Conservation (phyloP, 2,113 vertebrate species). For the Cervus canadensis region DNA sequence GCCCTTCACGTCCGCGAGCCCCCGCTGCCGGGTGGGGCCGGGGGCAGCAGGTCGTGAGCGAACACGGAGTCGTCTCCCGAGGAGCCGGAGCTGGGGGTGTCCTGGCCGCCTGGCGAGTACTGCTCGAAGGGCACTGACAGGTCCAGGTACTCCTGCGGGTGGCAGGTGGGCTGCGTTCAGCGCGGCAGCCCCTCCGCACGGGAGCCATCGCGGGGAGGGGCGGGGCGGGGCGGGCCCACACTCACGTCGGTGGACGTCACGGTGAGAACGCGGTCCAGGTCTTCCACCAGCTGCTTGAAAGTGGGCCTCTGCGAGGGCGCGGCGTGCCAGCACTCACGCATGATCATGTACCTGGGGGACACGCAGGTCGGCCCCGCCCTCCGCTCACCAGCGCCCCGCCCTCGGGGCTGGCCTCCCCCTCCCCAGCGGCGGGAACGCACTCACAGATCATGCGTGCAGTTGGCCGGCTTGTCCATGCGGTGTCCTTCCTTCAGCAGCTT, state of each 20-base stretch:
- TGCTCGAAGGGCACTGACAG: slow-evolving; percentile 96
- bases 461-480: too few species aligned
- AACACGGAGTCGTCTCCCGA: slow-evolving; percentile 97
- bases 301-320: slow-evolving; percentile 95
- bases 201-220: too few species aligned
- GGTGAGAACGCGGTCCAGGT: slow-evolving; percentile 93
- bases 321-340: slow-evolving; percentile 98
- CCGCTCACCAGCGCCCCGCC: rapidly evolving
- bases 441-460: slow-evolving; percentile 63
- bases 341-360: slow-evolving; percentile 92
- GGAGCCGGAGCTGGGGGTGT: slow-evolving; percentile 96
- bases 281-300: slow-evolving; percentile 96
- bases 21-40: slow-evolving; percentile 83
- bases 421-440: background rate
- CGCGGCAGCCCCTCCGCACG: rapidly evolving
- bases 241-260: slow-evolving; percentile 94
- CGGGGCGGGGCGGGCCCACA: background rate
- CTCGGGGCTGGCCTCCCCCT: background rate
- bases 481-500: too few species aligned
- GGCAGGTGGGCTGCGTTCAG: background rate
- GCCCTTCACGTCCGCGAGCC: slow-evolving; percentile 85
- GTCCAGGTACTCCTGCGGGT: slow-evolving; percentile 90
- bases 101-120: slow-evolving; percentile 94
- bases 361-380: background rate
- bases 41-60: slow-evolving; percentile 92